Base-by-base conservation (phyloP, 2,888 invertebrate species). In the Dryobota labecula region DNA sequence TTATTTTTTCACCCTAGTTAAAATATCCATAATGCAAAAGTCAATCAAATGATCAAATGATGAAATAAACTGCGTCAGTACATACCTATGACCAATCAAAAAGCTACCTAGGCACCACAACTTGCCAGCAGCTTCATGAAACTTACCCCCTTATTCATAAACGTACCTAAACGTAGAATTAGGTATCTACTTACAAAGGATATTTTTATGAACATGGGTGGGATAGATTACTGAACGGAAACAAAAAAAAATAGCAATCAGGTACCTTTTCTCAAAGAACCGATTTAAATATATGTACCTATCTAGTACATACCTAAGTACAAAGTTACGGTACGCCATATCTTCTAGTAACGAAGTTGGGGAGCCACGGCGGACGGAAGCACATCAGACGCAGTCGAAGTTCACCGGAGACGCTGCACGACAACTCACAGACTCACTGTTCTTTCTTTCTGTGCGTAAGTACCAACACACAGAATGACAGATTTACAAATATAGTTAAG, bases 1-100 rank as follows among this genome's bases (percentile, higher is more conserved):
- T 78, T 80, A 78, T 80, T 78, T 78, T 15, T 41, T 65, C 24
- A 53, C 80, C 80, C 69, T 27, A 45, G n/a, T 3, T 75, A 38
- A 24, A 43, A 38, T n/a, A 38, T 36, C 18, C 13, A n/a, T 18
- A 41, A 24, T 47, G 15, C 24, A 47, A 36, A 51, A 13, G 18
- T 33, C 33, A 13, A 53, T 43, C n/a, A 24, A n/a, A 45, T 30
- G 6, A n/a, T 27, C 5, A 20, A 36, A 30, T 38, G 15, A n/a
- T n/a, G n/a, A n/a, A n/a, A n/a, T n/a, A n/a, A n/a, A 51, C 11
- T 51, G 43, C 33, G 47, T 30, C 30, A 54, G 38, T 70, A 45
- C 24, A 54, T n/a, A 45, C 8, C 20, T 36, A 27, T 27, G 24
- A 15, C 8, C 33, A 27, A 45, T 57, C n/a, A 64, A 11, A 11